phyloP scores from a whole-genome alignment of 2,113 vertebrate genomes.

The Marcusenius ussheri region DNA sequence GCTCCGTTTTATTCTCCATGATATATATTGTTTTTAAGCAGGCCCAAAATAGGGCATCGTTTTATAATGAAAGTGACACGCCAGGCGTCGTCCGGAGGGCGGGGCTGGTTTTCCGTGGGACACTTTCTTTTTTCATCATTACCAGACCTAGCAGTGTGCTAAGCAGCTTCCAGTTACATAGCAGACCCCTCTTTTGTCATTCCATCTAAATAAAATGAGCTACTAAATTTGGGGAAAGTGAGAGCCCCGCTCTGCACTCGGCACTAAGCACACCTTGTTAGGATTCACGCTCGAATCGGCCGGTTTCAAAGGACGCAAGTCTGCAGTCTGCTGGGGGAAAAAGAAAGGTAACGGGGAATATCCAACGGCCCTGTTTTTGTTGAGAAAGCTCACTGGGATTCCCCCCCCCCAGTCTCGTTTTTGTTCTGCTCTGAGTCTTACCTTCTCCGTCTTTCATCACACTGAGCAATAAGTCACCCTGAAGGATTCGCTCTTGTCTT shows the following conservation, averaged over 20 bases:
- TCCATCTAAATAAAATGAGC: neutral
- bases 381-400: neutral
- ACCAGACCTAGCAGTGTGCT: too few species aligned
- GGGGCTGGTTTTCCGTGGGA: neutral
- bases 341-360: neutral
- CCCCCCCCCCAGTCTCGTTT: neutral
- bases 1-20: neutral
- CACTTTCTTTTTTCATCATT: neutral
- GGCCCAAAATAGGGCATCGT: neutral
- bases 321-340: neutral
- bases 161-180: neutral
- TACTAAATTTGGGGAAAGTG: neutral
- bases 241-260: neutral
- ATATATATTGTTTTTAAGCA: neutral
- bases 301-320: neutral
- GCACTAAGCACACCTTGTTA: neutral
- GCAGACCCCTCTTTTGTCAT: too few species aligned
- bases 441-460: neutral
- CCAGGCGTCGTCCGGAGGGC: neutral
- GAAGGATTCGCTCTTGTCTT: conserved; percentile 2
- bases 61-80: neutral
- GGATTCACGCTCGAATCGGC: neutral
- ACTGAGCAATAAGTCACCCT: neutral
- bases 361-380: neutral
- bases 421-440: neutral